These are phyloP conservation scores for Lamellibrachia luymesi DNA, from an alignment of 1,140 invertebrate genomes.

Conservation along the genomic window DNA sequence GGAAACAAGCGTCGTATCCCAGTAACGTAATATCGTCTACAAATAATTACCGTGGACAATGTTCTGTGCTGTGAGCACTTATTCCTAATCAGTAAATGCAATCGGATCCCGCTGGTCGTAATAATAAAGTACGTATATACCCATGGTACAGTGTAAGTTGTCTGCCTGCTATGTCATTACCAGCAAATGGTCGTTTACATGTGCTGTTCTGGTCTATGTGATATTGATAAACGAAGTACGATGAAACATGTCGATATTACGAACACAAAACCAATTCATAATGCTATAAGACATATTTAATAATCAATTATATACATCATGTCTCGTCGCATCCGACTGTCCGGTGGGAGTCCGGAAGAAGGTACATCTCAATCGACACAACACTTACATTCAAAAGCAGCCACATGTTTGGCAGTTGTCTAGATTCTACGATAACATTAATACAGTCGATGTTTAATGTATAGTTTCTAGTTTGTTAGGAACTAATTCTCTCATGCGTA, in stretches of 20 bases:
- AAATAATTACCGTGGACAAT: no score
- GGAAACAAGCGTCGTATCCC: no score
- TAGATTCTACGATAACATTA: neutral
- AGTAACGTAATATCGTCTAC: no score
- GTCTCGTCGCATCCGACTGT: neutral
- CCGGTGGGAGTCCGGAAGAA: neutral
- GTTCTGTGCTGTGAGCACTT: no score
- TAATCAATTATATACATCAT: neutral
- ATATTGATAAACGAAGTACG: neutral
- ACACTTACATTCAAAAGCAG: neutral
- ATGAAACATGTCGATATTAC: neutral
- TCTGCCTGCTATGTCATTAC: neutral
- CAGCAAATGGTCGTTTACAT: neutral
- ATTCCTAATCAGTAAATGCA: neutral
- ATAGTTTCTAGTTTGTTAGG: neutral
- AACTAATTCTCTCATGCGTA: neutral
- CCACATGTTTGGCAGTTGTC: neutral
- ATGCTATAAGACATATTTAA: neutral
- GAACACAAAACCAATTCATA: neutral
- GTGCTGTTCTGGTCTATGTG: neutral
- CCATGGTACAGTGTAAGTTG: neutral
- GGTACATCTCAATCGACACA: neutral
- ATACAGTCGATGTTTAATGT: conserved; percentile 12
- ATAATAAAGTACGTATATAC: neutral
- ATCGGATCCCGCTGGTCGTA: neutral